phyloP scores from a whole-genome alignment of 1,140 invertebrate genomes.

The Mylabris phalerata region DNA sequence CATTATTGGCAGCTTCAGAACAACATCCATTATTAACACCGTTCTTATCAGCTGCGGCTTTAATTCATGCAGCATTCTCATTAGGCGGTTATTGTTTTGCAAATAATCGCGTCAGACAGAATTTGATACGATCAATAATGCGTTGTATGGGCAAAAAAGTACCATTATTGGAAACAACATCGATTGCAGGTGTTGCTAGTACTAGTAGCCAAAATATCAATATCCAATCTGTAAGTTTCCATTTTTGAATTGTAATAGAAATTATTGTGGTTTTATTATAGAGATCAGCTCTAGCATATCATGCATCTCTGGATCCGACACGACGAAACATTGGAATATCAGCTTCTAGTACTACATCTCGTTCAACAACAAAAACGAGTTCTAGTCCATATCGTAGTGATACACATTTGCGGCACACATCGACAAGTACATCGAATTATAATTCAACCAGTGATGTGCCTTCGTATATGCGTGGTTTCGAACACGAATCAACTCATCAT shows the following conservation, averaged over 20 bases:
- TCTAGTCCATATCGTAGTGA: slow-evolving; percentile 85
- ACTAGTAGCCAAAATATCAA: slow-evolving; percentile 68
- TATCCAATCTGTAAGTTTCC: slow-evolving; percentile 47
- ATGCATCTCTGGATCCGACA: slow-evolving; percentile 53
- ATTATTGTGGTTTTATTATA: slow-evolving; percentile 38
- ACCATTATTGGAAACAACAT: slow-evolving; percentile 66
- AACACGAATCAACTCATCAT: slow-evolving; percentile 38
- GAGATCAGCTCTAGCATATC: slow-evolving; percentile 78
- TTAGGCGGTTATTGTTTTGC: slow-evolving; percentile 78
- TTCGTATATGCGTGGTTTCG: slow-evolving; percentile 56
- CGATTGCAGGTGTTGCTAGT: slow-evolving; percentile 53
- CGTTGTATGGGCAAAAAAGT: slow-evolving; percentile 79
- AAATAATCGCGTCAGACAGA: slow-evolving; percentile 67
- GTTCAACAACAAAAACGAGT: slow-evolving; percentile 89
- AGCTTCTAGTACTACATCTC: slow-evolving; percentile 88
- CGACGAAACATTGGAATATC: slow-evolving; percentile 87
- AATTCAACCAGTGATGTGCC: slow-evolving; percentile 69
- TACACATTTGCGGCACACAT: slow-evolving; percentile 69
- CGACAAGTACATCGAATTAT: slow-evolving; percentile 77
- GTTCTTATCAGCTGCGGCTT: slow-evolving; percentile 61
- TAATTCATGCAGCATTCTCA: slow-evolving; percentile 68
- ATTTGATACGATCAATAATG: slow-evolving; percentile 57
- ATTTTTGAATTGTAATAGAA: background rate
- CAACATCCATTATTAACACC: slow-evolving; percentile 64
- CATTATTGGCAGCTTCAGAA: slow-evolving; percentile 73